Evolutionary conservation across 2,888 invertebrate species (phyloP).

Genomic region (Junonia oenone): DNA sequence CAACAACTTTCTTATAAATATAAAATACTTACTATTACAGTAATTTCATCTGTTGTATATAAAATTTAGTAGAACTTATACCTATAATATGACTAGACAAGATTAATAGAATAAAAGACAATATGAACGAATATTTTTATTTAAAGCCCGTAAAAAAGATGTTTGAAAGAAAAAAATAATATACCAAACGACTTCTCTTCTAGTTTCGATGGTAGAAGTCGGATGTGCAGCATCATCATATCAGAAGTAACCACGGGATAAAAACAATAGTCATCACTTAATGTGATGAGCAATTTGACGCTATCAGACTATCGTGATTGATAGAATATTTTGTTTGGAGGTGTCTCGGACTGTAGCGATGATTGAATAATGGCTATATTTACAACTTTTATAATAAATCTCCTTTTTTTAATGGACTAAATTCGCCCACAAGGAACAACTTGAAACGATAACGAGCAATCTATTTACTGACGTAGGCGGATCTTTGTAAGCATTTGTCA

Average conservation of each 20-base stretch:
- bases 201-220: conserved; percentile 19
- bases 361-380: neutral
- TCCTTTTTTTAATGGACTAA: too few species aligned
- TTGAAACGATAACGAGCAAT: conserved; percentile 21
- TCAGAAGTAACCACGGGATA: conserved; percentile 22
- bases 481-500: conserved; percentile 21
- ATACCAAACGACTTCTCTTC: too few species aligned
- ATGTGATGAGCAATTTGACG: conserved; percentile 30
- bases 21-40: too few species aligned
- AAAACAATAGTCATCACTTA: conserved; percentile 34
- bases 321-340: conserved; percentile 9
- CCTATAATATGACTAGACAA: too few species aligned
- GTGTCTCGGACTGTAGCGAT: neutral
- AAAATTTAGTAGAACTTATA: too few species aligned
- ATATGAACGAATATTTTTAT: too few species aligned
- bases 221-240: conserved; percentile 19
- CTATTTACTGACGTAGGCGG: conserved; percentile 17
- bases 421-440: conserved; percentile 20
- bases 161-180: too few species aligned
- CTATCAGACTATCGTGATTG: conserved; percentile 17
- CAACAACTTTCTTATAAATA: too few species aligned
- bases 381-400: too few species aligned
- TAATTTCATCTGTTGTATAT: too few species aligned
- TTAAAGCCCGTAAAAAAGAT: too few species aligned
- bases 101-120: too few species aligned